Evolutionary conservation across 1,140 invertebrate species (phyloP).

Genomic region (Rhynchophorus ferrugineus): DNA sequence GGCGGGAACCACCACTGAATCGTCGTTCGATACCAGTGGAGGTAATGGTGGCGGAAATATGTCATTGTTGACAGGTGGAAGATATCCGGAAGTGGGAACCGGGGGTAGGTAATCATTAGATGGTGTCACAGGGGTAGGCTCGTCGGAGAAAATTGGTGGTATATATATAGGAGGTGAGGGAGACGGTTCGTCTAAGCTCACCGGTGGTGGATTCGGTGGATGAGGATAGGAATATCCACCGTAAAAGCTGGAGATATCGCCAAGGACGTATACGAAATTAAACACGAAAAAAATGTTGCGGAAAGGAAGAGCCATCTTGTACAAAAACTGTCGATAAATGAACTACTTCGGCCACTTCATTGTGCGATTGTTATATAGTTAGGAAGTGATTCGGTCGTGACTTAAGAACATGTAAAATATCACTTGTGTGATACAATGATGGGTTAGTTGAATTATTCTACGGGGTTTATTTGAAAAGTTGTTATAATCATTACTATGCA

Average conservation of each 20-base stretch:
- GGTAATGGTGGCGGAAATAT: slow-evolving; percentile 1
- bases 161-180: slow-evolving; percentile 7
- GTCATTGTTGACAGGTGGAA: slow-evolving; percentile 1
- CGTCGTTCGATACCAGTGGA: slow-evolving; percentile 14
- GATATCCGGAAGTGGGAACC: slow-evolving; percentile 1
- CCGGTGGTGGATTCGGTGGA: slow-evolving; percentile 22
- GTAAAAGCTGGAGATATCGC: slow-evolving; percentile 2
- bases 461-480: too few relatives aligned
- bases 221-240: slow-evolving; percentile 28
- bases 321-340: too few relatives aligned
- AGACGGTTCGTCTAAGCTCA: slow-evolving; percentile 21
- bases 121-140: slow-evolving; percentile 15
- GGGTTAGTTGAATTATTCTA: too few relatives aligned
- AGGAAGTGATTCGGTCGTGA: too few relatives aligned
- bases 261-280: too few relatives aligned
- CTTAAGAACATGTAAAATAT: too few relatives aligned
- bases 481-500: too few relatives aligned
- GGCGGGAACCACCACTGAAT: slow-evolving; percentile 22
- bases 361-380: too few relatives aligned
- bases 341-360: too few relatives aligned
- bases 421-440: too few relatives aligned
- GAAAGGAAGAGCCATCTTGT: too few relatives aligned
- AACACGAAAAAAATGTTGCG: too few relatives aligned
- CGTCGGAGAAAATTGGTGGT: slow-evolving; percentile 22
- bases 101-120: slow-evolving; percentile 17